Evolutionary conservation across 2,888 invertebrate genomes (phyloP), one percentile per base, ranked within the genome.

Genomic region (Hypomecis atomaria): DNA sequence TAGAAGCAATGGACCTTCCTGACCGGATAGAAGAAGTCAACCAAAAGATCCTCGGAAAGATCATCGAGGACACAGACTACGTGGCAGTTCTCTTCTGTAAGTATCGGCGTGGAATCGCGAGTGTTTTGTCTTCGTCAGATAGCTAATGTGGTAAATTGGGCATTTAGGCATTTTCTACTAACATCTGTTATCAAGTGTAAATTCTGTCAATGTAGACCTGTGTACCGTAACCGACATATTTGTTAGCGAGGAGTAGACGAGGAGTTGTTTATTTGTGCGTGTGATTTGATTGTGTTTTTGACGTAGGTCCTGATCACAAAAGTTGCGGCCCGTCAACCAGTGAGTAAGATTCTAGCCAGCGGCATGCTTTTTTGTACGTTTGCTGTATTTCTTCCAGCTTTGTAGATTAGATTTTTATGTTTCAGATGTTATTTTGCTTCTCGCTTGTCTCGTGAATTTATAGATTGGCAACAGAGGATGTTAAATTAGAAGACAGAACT

Each of bases 21-120:
- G 98, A 98, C 92, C 95, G 98, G 88, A 98, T 98, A 88, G 98
- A 98, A 94, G 98, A 98, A 94, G 98, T 98, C 59, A 98, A 98
- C 86, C 95, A 97, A 69, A 97, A 97, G 88, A 97, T 98, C 81
- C 94, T 98, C 72, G 94, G 95, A 66, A 98, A 98, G 92, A 97
- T 98, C 81, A 97, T 98, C 71, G 97, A 97, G 86, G 98, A 98
- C 75, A 97, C 97, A 34, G 96, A 97, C 77, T 98, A 96, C 85
- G 97, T 98, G 74, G 98, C 98, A 62, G 98, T 98, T 75, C 94
- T 98, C 80, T 98, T 98, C 94, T 98, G 98, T 98, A 95, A 97
- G 98, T 97, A 93, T 78, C 74, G 50, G 71, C 65, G 65, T 80
- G 72, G 67, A 66, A 70, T 48, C 67, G 71, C 69, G 66, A 74